Conservation (phyloP, 2,797 vertebrate genomes). For the Orestias chungarensis region DNA sequence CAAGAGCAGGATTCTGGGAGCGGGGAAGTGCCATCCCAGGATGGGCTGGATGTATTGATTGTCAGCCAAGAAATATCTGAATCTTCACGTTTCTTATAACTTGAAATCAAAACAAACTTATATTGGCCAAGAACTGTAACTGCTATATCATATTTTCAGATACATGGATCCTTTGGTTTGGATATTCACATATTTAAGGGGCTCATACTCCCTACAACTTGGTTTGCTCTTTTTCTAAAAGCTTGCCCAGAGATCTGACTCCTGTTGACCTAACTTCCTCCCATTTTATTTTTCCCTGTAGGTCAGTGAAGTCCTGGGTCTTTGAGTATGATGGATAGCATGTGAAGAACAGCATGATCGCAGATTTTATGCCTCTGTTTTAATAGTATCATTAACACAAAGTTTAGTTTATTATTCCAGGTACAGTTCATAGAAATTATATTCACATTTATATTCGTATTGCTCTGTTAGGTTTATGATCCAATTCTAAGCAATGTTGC, state of each 20-base stretch:
- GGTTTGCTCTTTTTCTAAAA: constrained; percentile 18
- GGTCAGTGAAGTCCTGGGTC: constrained; percentile 49
- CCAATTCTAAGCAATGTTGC: background rate
- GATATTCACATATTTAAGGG: constrained; percentile 1
- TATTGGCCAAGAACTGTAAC: background rate
- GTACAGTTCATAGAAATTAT: constrained; percentile 9
- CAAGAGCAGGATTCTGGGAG: constrained; percentile 28
- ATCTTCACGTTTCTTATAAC: background rate
- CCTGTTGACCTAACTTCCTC: constrained; percentile 14
- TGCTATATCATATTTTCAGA: background rate
- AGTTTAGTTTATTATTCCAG: background rate
- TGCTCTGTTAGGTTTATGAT: background rate
- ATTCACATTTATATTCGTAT: background rate
- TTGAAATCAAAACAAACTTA: constrained; percentile 4
- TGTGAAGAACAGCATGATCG: constrained; percentile 39
- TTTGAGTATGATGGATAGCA: constrained; percentile 23
- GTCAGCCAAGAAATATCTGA: background rate
- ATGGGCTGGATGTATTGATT: constrained; percentile 46
- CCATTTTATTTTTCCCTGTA: constrained; percentile 18
- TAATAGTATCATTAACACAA: constrained; percentile 30
- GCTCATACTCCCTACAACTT: background rate
- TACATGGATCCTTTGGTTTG: background rate
- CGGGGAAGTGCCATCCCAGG: constrained; percentile 21
- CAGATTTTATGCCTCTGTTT: constrained; percentile 47
- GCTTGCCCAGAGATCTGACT: constrained; percentile 22